Evolutionary conservation across 2,888 invertebrate species (phyloP).

Genomic region (Leucozona laternaria): DNA sequence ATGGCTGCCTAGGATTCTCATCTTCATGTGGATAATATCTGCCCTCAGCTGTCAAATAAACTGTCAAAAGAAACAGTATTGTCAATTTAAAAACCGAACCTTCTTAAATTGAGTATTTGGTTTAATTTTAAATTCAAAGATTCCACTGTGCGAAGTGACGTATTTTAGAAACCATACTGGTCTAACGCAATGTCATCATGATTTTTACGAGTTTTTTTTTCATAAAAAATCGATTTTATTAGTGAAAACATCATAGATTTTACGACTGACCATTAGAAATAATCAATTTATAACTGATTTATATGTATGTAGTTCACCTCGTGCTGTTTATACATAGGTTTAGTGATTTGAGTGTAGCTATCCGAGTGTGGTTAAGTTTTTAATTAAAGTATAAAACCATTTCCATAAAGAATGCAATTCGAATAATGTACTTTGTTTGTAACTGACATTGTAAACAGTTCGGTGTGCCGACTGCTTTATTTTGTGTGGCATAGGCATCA

Average conservation of each 20-base stretch:
- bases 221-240: slow-evolving; percentile 36
- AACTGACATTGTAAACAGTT: not conserved
- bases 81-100: too few relatives aligned
- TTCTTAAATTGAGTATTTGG: too few relatives aligned
- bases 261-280: slow-evolving; percentile 6
- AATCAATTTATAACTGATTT: slow-evolving; percentile 47
- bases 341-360: too few relatives aligned
- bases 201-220: slow-evolving; percentile 33
- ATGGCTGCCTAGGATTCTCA: too few relatives aligned
- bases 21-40: too few relatives aligned
- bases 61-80: too few relatives aligned
- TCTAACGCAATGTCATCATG: slow-evolving; percentile 1
- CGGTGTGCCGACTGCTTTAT: not conserved
- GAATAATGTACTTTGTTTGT: slow-evolving; percentile 9
- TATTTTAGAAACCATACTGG: not conserved
- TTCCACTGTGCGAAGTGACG: not conserved
- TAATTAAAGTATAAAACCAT: slow-evolving; percentile 31
- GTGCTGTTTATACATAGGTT: too few relatives aligned
- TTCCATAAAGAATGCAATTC: slow-evolving; percentile 2
- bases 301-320: not conserved
- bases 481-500: not conserved
- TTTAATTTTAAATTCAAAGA: too few relatives aligned
- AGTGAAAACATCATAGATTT: slow-evolving; percentile 8
- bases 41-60: too few relatives aligned
- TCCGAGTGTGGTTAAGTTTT: slow-evolving; percentile 21